Evolutionary conservation across 2,888 invertebrate species (phyloP).

Genomic region (Sminthurinus aureus): DNA sequence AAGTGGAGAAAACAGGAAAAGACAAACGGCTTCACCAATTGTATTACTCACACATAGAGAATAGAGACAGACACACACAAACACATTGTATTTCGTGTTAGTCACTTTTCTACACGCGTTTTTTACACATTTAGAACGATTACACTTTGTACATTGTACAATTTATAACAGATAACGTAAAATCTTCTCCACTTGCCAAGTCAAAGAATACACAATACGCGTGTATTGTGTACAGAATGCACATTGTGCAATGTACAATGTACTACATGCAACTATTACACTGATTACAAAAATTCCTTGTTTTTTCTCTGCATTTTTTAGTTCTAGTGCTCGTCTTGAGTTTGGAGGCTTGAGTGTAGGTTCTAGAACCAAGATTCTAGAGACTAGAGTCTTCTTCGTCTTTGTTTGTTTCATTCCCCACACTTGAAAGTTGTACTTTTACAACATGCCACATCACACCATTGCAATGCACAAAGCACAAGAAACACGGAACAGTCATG

Average conservation of each 20-base stretch:
- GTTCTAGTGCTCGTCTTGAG: too few species aligned
- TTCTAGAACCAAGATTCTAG: too few species aligned
- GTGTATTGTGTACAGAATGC: too few species aligned
- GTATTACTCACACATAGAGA: not conserved
- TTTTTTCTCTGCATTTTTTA: conserved; percentile 8
- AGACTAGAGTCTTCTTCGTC: not conserved
- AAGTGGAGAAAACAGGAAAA: not conserved
- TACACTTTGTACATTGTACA: too few species aligned
- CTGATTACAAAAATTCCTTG: conserved; percentile 14
- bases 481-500: too few species aligned
- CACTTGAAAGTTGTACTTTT: not conserved
- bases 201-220: too few species aligned
- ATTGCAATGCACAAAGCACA: too few species aligned
- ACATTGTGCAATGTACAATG: not conserved
- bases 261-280: not conserved
- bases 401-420: not conserved
- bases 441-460: not conserved
- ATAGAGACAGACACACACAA: not conserved
- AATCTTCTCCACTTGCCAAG: too few species aligned
- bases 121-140: too few species aligned
- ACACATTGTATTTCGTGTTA: not conserved
- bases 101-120: too few species aligned
- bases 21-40: not conserved
- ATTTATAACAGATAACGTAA: too few species aligned
- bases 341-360: too few species aligned